Conservation (phyloP, 2,888 invertebrate genomes). For the Polia nebulosa region DNA sequence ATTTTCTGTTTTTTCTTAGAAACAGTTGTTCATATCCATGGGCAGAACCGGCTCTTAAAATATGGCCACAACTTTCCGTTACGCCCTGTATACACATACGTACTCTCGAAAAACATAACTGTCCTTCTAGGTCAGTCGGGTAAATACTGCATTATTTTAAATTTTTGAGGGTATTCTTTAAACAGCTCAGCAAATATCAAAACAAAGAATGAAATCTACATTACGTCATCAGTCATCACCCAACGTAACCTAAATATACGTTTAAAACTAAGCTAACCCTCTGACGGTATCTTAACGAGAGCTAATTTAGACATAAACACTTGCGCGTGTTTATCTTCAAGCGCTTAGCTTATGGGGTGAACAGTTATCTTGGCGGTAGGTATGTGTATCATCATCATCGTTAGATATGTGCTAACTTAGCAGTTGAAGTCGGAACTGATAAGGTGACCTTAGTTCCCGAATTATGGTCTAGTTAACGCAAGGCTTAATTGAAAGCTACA, state of each 20-base stretch:
- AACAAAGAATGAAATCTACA: no score
- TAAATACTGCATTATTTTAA: no score
- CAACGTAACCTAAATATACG: constrained; percentile 47
- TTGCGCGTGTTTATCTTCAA: constrained; percentile 49
- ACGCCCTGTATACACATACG: no score
- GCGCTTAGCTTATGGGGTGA: constrained; percentile 20
- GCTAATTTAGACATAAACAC: constrained; percentile 65
- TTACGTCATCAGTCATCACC: constrained; percentile 27
- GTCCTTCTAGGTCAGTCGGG: no score
- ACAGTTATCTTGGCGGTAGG: constrained; percentile 23
- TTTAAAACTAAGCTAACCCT: constrained; percentile 45
- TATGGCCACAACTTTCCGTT: no score
- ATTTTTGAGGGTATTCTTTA: no score
- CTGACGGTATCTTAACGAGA: constrained; percentile 63
- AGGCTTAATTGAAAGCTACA: not conserved
- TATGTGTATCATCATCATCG: constrained; percentile 22
- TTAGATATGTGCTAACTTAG: constrained; percentile 8
- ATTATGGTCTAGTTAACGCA: not conserved
- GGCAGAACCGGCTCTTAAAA: no score
- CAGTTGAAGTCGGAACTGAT: not conserved
- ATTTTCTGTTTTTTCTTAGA: no score
- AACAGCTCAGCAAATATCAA: no score
- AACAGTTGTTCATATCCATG: no score
- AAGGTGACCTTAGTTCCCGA: not conserved
- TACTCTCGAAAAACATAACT: no score